phyloP scores from a whole-genome alignment of 2,888 invertebrate species.

The Orgyia antiqua region DNA sequence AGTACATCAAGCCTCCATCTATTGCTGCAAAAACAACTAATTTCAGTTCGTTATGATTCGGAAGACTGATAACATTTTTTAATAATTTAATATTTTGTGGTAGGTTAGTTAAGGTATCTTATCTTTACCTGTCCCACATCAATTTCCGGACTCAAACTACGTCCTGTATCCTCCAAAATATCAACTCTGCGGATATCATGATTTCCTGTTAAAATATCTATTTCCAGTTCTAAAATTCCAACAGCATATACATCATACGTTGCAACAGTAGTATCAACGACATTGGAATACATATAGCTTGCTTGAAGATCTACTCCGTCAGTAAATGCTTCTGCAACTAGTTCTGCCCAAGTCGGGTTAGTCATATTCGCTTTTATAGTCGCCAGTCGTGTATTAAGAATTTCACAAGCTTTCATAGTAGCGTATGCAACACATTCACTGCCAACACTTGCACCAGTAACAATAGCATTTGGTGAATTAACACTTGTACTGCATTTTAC shows the following conservation, averaged over 20 bases:
- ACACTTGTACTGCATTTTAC: conserved; percentile 81
- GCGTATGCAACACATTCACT: conserved; percentile 81
- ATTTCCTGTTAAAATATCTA: conserved; percentile 89
- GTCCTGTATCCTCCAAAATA: conserved; percentile 85
- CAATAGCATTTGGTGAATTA: conserved; percentile 78
- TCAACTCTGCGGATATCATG: conserved; percentile 82
- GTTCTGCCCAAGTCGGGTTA: conserved; percentile 76
- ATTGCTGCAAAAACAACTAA: background rate
- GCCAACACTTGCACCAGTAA: conserved; percentile 82
- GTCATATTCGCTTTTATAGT: conserved; percentile 74
- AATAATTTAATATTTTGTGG: no score
- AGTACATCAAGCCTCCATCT: no score
- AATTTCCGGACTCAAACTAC: conserved; percentile 84
- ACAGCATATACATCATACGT: conserved; percentile 82
- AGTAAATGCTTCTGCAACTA: conserved; percentile 71
- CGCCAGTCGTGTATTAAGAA: conserved; percentile 76
- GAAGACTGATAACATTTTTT: no score
- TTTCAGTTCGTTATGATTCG: background rate
- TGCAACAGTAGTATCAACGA: conserved; percentile 63
- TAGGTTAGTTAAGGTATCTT: background rate
- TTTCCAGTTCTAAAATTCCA: conserved; percentile 82
- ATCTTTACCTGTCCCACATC: conserved; percentile 86
- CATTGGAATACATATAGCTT: conserved; percentile 73
- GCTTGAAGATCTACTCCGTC: conserved; percentile 80
- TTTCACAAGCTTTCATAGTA: conserved; percentile 81